Conservation (phyloP, 2,888 invertebrate species). For the Synanthedon vespiformis region DNA sequence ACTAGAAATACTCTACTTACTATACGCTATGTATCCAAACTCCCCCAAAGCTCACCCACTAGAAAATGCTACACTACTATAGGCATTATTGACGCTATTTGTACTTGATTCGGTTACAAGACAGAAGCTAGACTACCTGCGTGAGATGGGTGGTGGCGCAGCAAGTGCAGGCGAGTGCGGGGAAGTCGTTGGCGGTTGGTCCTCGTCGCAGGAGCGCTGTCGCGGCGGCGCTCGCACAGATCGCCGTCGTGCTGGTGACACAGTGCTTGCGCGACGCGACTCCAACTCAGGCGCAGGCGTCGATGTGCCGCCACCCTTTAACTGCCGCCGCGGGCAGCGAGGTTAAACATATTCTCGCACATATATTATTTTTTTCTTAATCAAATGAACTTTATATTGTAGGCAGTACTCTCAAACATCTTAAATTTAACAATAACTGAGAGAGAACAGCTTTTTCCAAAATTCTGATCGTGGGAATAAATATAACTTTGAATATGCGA, state of each 20-base stretch:
- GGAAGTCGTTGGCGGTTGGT: constrained; percentile 35
- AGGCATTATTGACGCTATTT: too few relatives aligned
- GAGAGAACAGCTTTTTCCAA: too few relatives aligned
- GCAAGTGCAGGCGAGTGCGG: constrained; percentile 70
- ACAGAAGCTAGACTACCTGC: constrained; percentile 56
- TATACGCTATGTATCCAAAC: too few relatives aligned
- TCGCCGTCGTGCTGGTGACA: constrained; percentile 70
- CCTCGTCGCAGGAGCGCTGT: constrained; percentile 89
- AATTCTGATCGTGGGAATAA: too few relatives aligned
- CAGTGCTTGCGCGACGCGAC: constrained; percentile 74
- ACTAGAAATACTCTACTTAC: too few relatives aligned
- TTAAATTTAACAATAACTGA: too few relatives aligned
- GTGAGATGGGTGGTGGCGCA: constrained; percentile 80
- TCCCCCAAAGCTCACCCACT: too few relatives aligned
- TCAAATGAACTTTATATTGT: too few relatives aligned
- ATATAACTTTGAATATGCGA: too few relatives aligned
- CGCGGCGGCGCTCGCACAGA: constrained; percentile 72
- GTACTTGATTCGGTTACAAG: too few relatives aligned
- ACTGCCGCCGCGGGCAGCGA: constrained; percentile 70
- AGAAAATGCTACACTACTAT: too few relatives aligned
- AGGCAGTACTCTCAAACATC: too few relatives aligned
- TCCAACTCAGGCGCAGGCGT: constrained; percentile 64
- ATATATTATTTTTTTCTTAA: not conserved
- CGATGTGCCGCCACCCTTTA: constrained; percentile 75
- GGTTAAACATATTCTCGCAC: constrained; percentile 31